Evolutionary conservation across 2,888 invertebrate genomes (phyloP).

Genomic region (Nasonovia ribisnigri): DNA sequence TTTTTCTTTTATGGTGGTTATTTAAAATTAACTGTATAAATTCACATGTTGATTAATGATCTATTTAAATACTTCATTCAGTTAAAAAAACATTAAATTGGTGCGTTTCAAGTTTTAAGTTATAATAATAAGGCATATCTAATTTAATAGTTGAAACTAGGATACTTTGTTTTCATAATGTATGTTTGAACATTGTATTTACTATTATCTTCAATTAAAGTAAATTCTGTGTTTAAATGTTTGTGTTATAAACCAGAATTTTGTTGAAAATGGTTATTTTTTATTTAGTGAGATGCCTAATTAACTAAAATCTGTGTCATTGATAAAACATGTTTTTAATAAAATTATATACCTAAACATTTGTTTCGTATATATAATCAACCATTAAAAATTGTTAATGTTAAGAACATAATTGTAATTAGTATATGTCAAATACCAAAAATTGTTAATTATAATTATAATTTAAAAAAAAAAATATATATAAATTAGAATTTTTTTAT

Average conservation of each 20-base stretch:
- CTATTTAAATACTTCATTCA: not conserved
- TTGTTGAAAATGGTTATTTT: slow-evolving; percentile 24
- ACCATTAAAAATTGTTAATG: slow-evolving; percentile 9
- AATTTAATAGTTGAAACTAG: slow-evolving; percentile 5
- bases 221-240: not conserved
- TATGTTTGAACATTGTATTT: not conserved
- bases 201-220: no score
- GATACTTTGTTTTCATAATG: not conserved
- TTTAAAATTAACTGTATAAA: not conserved
- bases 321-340: not conserved
- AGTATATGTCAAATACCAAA: slow-evolving; percentile 31
- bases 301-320: not conserved
- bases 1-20: not conserved
- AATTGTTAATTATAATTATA: slow-evolving; percentile 49
- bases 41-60: not conserved
- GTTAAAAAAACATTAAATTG: not conserved
- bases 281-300: slow-evolving; percentile 3
- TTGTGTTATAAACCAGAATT: slow-evolving; percentile 2
- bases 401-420: slow-evolving; percentile 40
- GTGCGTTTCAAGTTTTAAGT: not conserved
- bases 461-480: not conserved
- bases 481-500: slow-evolving; percentile 44
- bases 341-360: not conserved
- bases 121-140: not conserved
- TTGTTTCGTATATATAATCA: slow-evolving; percentile 21